phyloP scores from a whole-genome alignment of 2,888 invertebrate genomes.

The Iselma pallidipennis region DNA sequence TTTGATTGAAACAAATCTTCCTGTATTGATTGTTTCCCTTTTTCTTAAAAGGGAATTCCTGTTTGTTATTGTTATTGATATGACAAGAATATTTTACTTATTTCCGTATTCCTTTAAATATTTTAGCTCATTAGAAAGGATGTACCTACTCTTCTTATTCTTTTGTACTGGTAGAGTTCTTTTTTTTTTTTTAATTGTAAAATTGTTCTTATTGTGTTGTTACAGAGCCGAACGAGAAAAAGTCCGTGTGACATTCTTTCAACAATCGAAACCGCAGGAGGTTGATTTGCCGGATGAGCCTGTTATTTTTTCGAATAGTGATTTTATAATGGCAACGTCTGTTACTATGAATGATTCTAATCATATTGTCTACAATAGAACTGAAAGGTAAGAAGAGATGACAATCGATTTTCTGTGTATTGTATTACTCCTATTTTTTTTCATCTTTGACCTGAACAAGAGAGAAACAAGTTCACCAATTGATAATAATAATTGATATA shows the following conservation, averaged over 20 bases:
- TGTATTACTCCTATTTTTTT: too few relatives aligned
- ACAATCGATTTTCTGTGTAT: neutral
- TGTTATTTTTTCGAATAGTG: slow-evolving; percentile 57
- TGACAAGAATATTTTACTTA: neutral
- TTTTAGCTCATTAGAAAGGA: too few relatives aligned
- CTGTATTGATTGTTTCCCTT: neutral
- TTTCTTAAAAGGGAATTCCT: neutral
- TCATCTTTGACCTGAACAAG: too few relatives aligned
- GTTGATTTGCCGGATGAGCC: slow-evolving; percentile 65
- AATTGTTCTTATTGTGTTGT: slow-evolving; percentile 37
- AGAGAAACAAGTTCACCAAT: too few relatives aligned
- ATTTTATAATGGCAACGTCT: slow-evolving; percentile 53
- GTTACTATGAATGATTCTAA: slow-evolving; percentile 52
- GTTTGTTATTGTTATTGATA: neutral
- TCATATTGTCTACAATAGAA: slow-evolving; percentile 64
- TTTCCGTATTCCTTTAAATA: neutral
- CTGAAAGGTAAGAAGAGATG: slow-evolving; percentile 63
- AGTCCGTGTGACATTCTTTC: slow-evolving; percentile 83
- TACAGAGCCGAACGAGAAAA: slow-evolving; percentile 77
- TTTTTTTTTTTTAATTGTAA: neutral
- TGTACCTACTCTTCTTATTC: too few relatives aligned
- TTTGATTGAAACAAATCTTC: neutral
- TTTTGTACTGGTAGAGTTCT: too few relatives aligned
- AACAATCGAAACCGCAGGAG: slow-evolving; percentile 76
- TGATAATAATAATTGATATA: too few relatives aligned